Percentiles rank a stretch among this genome's conserved stretches.
Evolutionary conservation across 2,113 vertebrate species (phyloP).

Genomic region (Protomyctophum bolini): DNA sequence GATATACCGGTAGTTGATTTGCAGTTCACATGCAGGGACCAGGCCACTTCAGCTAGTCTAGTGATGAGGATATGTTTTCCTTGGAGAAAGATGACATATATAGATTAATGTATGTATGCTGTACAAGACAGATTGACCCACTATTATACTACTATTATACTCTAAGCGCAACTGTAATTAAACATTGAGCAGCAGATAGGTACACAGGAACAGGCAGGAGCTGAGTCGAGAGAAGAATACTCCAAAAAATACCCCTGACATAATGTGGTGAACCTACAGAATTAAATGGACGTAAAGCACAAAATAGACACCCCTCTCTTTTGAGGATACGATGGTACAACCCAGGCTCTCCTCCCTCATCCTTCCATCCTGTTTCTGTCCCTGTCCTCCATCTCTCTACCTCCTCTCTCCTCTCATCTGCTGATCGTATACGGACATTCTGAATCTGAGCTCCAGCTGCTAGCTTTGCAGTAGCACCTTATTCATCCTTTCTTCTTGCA

Average conservation of each 20-base stretch:
- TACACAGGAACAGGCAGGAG: too few relatives aligned
- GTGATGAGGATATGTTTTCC: too few relatives aligned
- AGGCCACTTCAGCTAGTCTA: too few relatives aligned
- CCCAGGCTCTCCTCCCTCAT: conserved; percentile 60
- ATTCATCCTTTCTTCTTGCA: conserved; percentile 20
- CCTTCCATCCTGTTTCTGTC: conserved; percentile 66
- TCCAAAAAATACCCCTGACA: neutral
- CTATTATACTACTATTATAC: too few relatives aligned
- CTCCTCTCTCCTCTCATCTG: conserved; percentile 45
- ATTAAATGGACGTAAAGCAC: neutral
- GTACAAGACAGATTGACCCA: too few relatives aligned
- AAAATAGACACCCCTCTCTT: conserved; percentile 34
- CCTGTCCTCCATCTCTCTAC: conserved; percentile 73
- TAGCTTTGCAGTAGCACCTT: conserved; percentile 11
- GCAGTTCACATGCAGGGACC: too few relatives aligned
- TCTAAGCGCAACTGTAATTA: too few relatives aligned
- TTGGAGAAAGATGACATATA: too few relatives aligned
- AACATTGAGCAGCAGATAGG: too few relatives aligned
- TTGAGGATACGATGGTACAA: conserved; percentile 60
- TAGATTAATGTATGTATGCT: too few relatives aligned
- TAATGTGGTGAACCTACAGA: neutral
- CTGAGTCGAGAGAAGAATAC: too few relatives aligned
- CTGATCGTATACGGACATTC: conserved; percentile 58
- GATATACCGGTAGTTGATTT: too few relatives aligned
- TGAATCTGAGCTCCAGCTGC: conserved; percentile 38